Percentiles rank a stretch among this genome's conserved stretches.
These are phyloP conservation scores for Oenanthe oenanthe DNA, from an alignment of 2,113 vertebrate genomes.

Conservation along the genomic window DNA sequence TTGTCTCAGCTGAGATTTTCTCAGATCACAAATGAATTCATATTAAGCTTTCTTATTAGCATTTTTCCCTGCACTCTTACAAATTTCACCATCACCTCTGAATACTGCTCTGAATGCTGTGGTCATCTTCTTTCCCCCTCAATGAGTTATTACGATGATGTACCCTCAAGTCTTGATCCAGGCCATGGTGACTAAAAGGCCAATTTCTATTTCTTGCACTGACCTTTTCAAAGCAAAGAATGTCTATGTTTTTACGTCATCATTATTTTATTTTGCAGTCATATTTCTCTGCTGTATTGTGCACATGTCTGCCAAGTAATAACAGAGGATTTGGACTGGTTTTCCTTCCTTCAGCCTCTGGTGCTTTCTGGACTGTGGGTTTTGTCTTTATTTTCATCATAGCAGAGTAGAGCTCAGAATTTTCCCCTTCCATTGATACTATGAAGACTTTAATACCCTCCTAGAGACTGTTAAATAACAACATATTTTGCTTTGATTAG, in stretches of 20 bases:
- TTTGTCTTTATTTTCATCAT: not conserved
- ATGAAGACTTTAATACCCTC: not conserved
- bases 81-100: not conserved
- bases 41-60: constrained; percentile 11
- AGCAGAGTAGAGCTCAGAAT: not conserved
- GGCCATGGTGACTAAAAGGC: not conserved
- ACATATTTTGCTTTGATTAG: not conserved
- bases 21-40: constrained; percentile 27
- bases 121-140: not conserved
- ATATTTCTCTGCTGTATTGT: not conserved
- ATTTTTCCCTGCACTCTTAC: not conserved
- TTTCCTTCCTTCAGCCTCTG: not conserved
- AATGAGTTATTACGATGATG: not conserved
- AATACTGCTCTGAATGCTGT: not conserved
- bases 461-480: not conserved
- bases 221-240: constrained; percentile 12
- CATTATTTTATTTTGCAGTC: not conserved
- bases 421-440: not conserved
- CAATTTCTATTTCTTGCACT: not conserved
- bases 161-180: not conserved
- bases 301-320: not conserved
- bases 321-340: not conserved
- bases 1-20: constrained; percentile 36
- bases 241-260: not conserved
- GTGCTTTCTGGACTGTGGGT: not conserved